Percentiles rank a stretch among this genome's conserved stretches.
phyloP scores from a whole-genome alignment of 1,140 invertebrate genomes.

The Steinernema feltiae region DNA sequence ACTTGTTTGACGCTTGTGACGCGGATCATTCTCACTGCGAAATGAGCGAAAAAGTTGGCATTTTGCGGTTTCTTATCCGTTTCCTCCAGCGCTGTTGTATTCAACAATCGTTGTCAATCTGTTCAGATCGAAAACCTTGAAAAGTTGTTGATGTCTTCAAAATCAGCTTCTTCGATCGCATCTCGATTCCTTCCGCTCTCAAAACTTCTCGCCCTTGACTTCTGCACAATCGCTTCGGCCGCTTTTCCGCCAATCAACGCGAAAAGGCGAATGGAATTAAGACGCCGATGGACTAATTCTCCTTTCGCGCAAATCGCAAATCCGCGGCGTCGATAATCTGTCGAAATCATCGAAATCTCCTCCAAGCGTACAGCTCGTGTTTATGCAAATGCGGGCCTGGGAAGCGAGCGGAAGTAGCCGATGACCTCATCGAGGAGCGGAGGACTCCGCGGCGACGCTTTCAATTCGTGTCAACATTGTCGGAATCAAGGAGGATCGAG shows the following conservation, averaged over 20 bases:
- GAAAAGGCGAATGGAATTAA: not conserved
- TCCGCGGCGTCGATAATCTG: not conserved
- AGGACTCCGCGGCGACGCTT: not conserved
- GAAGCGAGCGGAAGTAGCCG: not conserved
- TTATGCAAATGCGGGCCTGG: not conserved
- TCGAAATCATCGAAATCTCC: conserved; percentile 2
- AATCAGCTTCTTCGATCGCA: not conserved
- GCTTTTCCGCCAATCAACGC: not conserved
- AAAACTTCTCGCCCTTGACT: conserved; percentile 6
- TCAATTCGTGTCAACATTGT: not conserved
- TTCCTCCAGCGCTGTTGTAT: no score
- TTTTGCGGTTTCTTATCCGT: no score
- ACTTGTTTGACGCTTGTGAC: no score
- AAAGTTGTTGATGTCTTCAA: not conserved
- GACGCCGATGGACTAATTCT: not conserved
- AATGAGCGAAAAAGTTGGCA: no score
- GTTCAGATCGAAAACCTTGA: no score
- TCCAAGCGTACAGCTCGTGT: not conserved
- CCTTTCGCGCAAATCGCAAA: not conserved
- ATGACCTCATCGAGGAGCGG: not conserved
- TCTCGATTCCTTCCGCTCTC: not conserved
- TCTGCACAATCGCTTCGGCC: not conserved
- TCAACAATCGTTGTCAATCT: no score
- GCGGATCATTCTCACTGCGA: no score
- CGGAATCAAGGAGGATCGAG: not conserved